phyloP scores from a whole-genome alignment of 2,888 invertebrate species.

The Pristionchus japonicus region DNA sequence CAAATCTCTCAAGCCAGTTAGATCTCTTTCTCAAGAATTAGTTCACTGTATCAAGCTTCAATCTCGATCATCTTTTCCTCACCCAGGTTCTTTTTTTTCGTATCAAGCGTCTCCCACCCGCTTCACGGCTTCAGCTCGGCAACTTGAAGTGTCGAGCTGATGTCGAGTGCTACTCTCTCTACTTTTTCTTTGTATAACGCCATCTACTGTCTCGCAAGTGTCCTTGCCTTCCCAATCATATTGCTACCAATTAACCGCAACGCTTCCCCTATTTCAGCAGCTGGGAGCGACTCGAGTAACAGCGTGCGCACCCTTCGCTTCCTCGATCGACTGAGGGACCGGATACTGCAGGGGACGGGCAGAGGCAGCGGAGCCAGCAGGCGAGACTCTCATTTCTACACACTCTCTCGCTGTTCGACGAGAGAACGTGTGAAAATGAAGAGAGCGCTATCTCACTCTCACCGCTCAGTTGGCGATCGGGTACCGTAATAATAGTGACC shows the following conservation, averaged over 20 bases:
- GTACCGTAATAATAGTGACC: neutral
- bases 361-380: slow-evolving; percentile 6
- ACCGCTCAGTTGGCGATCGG: neutral
- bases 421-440: too few relatives aligned
- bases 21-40: too few relatives aligned
- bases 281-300: slow-evolving; percentile 69
- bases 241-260: neutral
- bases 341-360: slow-evolving; percentile 53
- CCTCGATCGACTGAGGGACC: slow-evolving; percentile 62
- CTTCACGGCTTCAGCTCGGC: neutral
- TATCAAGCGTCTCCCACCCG: neutral
- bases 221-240: neutral
- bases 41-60: neutral
- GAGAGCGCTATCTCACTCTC: neutral
- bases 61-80: neutral
- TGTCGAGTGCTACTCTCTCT: neutral
- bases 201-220: neutral
- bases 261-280: slow-evolving; percentile 55
- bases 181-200: neutral
- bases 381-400: neutral
- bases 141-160: neutral
- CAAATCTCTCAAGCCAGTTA: neutral
- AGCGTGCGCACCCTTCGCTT: slow-evolving; percentile 58
- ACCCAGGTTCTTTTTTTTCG: neutral
- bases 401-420: too few relatives aligned